Conservation (phyloP, 2,113 vertebrate species). For the Notothenia coriiceps region DNA sequence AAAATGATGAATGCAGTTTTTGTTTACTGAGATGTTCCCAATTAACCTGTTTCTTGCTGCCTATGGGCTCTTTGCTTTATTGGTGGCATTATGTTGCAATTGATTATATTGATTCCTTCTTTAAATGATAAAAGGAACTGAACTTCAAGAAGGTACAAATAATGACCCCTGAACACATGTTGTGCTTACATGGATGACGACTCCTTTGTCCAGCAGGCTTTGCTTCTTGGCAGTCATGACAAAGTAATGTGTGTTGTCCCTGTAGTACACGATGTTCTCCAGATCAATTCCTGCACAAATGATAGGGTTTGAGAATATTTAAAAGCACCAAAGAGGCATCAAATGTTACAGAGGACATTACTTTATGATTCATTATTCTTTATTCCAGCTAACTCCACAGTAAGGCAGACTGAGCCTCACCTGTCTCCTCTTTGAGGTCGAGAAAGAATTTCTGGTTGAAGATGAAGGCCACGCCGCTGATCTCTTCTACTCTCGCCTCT, state of each 20-base stretch:
- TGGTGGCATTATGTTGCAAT: background rate
- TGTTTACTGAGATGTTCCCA: background rate
- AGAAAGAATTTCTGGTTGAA: constrained; percentile 99
- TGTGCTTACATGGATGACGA: constrained; percentile 91
- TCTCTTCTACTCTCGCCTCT: constrained; percentile 97
- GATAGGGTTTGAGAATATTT: background rate
- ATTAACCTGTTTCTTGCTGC: background rate
- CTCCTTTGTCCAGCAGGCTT: constrained; percentile 96
- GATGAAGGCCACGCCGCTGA: constrained; percentile 98
- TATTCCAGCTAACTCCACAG: background rate
- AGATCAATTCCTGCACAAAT: constrained; percentile 91
- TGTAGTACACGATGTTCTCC: constrained; percentile 99
- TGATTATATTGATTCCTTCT: background rate
- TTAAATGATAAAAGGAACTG: background rate
- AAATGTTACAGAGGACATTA: background rate
- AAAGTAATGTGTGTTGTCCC: constrained; percentile 97
- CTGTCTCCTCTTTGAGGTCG: constrained; percentile 96
- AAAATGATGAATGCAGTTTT: background rate
- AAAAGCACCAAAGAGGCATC: background rate
- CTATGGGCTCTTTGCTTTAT: too few relatives aligned
- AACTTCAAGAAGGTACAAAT: background rate
- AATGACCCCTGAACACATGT: background rate
- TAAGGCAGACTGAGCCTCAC: constrained; percentile 69
- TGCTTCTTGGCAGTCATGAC: constrained; percentile 99
- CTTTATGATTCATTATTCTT: background rate